Evolutionary conservation across 2,888 invertebrate genomes (phyloP).

Genomic region (Andrena haemorrhoa): DNA sequence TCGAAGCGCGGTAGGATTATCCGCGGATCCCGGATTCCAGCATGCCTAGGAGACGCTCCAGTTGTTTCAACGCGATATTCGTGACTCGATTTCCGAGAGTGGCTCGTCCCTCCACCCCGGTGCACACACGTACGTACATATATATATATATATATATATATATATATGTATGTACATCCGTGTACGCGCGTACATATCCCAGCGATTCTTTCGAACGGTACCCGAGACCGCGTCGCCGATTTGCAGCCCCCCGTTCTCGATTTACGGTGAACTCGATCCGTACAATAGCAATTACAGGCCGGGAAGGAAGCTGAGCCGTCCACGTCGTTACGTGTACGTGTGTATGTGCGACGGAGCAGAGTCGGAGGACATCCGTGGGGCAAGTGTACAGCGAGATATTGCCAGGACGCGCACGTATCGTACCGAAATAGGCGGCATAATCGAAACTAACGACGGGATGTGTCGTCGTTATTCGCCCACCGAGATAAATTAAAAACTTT

Average conservation of each 20-base stretch:
- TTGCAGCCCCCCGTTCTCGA: slow-evolving; percentile 43
- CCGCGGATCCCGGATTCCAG: slow-evolving; percentile 75
- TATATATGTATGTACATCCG: slow-evolving; percentile 2
- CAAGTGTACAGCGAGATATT: slow-evolving; percentile 3
- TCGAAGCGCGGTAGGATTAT: slow-evolving; percentile 78
- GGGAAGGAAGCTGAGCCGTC: slow-evolving; percentile 39
- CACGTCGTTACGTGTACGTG: slow-evolving; percentile 1
- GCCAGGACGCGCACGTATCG: slow-evolving; percentile 24
- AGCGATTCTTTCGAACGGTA: slow-evolving; percentile 48
- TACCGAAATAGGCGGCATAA: slow-evolving; percentile 37
- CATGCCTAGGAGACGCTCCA: slow-evolving; percentile 74
- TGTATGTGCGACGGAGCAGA: too few relatives aligned
- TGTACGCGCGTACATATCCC: slow-evolving; percentile 45
- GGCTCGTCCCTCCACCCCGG: slow-evolving; percentile 46
- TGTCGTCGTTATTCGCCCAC: slow-evolving; percentile 47
- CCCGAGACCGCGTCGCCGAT: slow-evolving; percentile 36
- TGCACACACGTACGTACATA: background rate
- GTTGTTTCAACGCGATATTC: slow-evolving; percentile 80
- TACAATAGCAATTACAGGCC: slow-evolving; percentile 37
- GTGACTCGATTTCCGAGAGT: slow-evolving; percentile 81
- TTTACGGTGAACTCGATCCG: slow-evolving; percentile 63
- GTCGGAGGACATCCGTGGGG: slow-evolving; percentile 13
- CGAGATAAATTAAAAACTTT: slow-evolving; percentile 66
- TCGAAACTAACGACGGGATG: slow-evolving; percentile 55
- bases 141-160: background rate